Evolutionary conservation across 2,888 invertebrate species (phyloP), one percentile per base, ranked within the genome.

Genomic region (Tillus elongatus): DNA sequence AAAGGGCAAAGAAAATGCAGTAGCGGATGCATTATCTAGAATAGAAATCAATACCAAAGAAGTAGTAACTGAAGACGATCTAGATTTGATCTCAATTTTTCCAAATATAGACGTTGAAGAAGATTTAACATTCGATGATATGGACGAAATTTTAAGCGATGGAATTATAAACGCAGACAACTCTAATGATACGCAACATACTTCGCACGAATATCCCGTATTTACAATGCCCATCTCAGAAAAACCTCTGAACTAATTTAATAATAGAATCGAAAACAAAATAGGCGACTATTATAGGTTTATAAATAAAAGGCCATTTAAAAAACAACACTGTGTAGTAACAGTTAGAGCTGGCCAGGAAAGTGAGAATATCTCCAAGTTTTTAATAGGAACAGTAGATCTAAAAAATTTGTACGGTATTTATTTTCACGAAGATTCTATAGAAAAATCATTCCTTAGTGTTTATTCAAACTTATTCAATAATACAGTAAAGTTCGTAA

Each of bases 1-100:
- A 11, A 33, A 33, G 13, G 19, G 33, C 4, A 33, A 33, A 19
- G 16, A 33, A 33, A 33, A 33, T 15, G 6, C 6, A 24, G 24
- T 24, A 24, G n/a, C 24, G n/a, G 24, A 24, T 24, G 24, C 24
- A 24, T 24, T 24, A 24, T 24, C 24, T n/a, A 24, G 24, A 24
- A 24, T 24, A 24, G 24, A 24, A 24, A 24, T 24, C n/a, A 24
- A 24, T n/a, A 24, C 24, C 6, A 24, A 24, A 24, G 24, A 24
- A 24, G n/a, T 24, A 6, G 6, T 8, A 6, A 24, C 8, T 24
- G n/a, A 8, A 24, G 6, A 6, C n/a, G n/a, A 8, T 8, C 8
- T 24, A 6, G 24, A 19, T 19, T 19, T 19, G 9, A 6, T 19
- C 6, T 19, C 24, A 19, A 19, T 19, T 8, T 8, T 19, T 8